phyloP scores from a whole-genome alignment of 2,888 invertebrate species.

The Diarsia mendica region DNA sequence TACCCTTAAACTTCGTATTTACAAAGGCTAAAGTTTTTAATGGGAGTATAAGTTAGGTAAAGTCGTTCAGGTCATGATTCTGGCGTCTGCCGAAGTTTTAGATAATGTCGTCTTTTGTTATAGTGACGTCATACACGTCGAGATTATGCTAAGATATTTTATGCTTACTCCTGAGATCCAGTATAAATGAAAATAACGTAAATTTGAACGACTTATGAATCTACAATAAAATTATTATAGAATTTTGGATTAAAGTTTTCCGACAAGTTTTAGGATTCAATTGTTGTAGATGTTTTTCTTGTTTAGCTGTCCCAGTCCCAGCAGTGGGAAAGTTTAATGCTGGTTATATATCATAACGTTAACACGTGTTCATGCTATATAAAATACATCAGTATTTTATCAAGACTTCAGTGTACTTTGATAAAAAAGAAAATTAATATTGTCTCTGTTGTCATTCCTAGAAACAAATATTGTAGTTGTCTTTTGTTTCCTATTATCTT shows the following conservation, averaged over 20 bases:
- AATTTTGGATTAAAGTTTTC: background rate
- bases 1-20: conserved; percentile 63
- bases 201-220: background rate
- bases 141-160: conserved; percentile 27
- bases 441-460: background rate
- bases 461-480: conserved; percentile 13
- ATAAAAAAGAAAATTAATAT: conserved; percentile 8
- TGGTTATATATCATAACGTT: background rate
- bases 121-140: conserved; percentile 30
- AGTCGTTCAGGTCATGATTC: conserved; percentile 52
- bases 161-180: background rate
- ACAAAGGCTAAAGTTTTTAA: conserved; percentile 71
- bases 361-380: background rate
- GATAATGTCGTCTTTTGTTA: conserved; percentile 49
- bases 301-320: background rate
- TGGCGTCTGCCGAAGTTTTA: conserved; percentile 37
- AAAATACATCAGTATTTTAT: background rate
- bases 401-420: background rate
- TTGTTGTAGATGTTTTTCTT: too few relatives aligned
- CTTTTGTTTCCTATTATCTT: conserved; percentile 29
- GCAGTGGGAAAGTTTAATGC: background rate
- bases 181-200: background rate
- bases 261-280: background rate
- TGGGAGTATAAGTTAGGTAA: conserved; percentile 60
- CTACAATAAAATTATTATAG: background rate